Conservation (phyloP, 2,888 invertebrate species). For the Smittia sp. region DNA sequence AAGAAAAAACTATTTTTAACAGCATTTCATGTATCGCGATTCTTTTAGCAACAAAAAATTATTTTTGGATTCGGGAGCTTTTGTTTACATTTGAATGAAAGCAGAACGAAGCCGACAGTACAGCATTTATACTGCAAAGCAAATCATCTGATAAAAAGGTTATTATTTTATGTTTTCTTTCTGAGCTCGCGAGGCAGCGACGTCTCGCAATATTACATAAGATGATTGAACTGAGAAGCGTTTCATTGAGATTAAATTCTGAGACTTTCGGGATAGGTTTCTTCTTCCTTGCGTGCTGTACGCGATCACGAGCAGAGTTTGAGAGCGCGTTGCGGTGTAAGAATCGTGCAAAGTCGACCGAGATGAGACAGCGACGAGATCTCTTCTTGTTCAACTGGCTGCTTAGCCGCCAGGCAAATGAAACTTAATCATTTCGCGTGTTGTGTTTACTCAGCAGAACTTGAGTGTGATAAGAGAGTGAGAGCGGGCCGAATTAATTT, state of each 20-base stretch:
- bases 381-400: background rate
- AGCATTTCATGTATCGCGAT: conserved; percentile 40
- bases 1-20: conserved; percentile 39
- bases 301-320: background rate
- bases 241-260: background rate
- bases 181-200: background rate
- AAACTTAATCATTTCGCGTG: conserved; percentile 5
- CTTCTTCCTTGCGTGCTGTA: background rate
- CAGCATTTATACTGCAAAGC: conserved; percentile 20
- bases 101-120: conserved; percentile 29
- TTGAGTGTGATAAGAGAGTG: background rate
- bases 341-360: background rate
- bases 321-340: background rate
- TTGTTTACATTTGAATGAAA: conserved; percentile 36
- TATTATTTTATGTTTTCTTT: conserved; percentile 22
- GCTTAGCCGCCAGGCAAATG: background rate
- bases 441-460: conserved; percentile 8
- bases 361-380: background rate
- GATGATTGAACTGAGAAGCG: conserved; percentile 25
- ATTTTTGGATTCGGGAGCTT: conserved; percentile 40
- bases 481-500: background rate
- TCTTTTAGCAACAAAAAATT: conserved; percentile 36
- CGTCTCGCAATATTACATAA: conserved; percentile 19
- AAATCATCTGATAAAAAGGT: conserved; percentile 40
- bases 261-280: no score